These are phyloP conservation scores for Callyntrura guangdongensis DNA, from an alignment of 2,888 invertebrate genomes.

Conservation along the genomic window DNA sequence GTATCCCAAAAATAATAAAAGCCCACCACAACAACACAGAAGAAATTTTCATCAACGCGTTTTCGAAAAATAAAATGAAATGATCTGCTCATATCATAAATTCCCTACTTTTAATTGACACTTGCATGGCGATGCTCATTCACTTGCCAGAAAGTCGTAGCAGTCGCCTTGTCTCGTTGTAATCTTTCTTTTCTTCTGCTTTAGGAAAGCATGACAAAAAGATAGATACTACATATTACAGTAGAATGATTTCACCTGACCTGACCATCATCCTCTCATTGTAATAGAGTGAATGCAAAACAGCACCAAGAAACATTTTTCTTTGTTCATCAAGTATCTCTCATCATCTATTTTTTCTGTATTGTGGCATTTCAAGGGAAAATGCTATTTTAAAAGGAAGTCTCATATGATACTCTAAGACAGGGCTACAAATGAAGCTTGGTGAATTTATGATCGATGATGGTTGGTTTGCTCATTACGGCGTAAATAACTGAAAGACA, in stretches of 20 bases:
- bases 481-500: neutral
- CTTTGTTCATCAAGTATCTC: neutral
- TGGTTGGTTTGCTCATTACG: slow-evolving; percentile 27
- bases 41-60: slow-evolving; percentile 51
- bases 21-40: neutral
- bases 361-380: slow-evolving; percentile 46
- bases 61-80: slow-evolving; percentile 58
- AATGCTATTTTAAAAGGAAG: slow-evolving; percentile 27
- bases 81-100: slow-evolving; percentile 67
- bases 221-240: too few relatives aligned
- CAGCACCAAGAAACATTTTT: neutral
- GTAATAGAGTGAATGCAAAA: neutral
- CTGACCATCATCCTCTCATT: slow-evolving; percentile 1
- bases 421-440: neutral
- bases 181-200: slow-evolving; percentile 38
- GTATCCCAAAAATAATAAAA: neutral
- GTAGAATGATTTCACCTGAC: slow-evolving; percentile 60
- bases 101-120: slow-evolving; percentile 71
- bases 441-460: slow-evolving; percentile 61
- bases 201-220: slow-evolving; percentile 58
- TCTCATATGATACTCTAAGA: slow-evolving; percentile 6
- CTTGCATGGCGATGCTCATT: neutral
- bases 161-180: slow-evolving; percentile 36
- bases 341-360: neutral
- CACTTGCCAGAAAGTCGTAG: slow-evolving; percentile 9